These are phyloP conservation scores for Monoplex corrugatus DNA, from an alignment of 2,888 invertebrate genomes.

Conservation along the genomic window DNA sequence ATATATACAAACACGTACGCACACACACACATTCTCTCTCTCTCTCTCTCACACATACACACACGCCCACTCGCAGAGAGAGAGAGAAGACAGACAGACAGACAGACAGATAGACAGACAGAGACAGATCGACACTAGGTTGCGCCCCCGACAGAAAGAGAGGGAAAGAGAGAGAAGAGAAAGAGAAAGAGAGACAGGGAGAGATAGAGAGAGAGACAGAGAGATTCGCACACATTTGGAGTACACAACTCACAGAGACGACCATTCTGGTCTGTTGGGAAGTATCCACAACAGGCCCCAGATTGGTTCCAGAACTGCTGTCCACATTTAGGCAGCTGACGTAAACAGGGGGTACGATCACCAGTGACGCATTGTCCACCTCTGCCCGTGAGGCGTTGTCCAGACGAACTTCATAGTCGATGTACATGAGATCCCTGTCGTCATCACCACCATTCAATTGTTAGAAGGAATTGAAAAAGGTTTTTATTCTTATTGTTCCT, in stretches of 20 bases:
- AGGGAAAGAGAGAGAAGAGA: background rate
- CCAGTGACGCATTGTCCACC: constrained; percentile 60
- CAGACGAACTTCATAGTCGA: constrained; percentile 50
- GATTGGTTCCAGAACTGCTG: constrained; percentile 38
- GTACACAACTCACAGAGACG: constrained; percentile 10
- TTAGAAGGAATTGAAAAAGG: background rate
- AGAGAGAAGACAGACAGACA: background rate
- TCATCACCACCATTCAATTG: constrained; percentile 17
- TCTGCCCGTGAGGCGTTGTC: constrained; percentile 59
- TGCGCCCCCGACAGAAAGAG: background rate
- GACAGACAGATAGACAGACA: background rate
- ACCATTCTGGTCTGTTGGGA: background rate
- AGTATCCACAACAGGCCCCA: background rate
- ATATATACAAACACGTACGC: background rate
- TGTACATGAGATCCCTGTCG: constrained; percentile 53
- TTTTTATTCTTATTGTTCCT: too few relatives aligned
- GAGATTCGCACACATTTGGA: background rate
- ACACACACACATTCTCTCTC: background rate
- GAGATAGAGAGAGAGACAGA: constrained; percentile 25
- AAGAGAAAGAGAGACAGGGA: constrained; percentile 32
- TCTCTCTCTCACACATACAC: background rate
- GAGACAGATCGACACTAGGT: background rate
- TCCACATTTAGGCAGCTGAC: constrained; percentile 45
- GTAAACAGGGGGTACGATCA: constrained; percentile 61
- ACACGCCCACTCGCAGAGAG: background rate